Base-by-base conservation (phyloP, 2,113 vertebrate genomes). In the Henicopernis longicauda region DNA sequence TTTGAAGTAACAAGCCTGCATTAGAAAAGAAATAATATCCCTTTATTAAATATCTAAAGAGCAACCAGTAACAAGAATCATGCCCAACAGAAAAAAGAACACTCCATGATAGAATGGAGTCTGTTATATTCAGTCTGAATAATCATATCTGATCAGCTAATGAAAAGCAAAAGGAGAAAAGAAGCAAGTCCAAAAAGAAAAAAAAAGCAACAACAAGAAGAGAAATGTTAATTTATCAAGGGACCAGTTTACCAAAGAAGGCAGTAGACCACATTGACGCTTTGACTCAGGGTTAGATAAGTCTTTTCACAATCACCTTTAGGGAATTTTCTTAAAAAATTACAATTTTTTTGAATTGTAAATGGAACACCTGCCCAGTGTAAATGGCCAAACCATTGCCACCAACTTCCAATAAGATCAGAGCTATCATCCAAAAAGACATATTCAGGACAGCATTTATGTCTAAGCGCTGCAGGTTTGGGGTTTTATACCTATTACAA, bases 401-500 rank as follows among this genome's bases (percentile, higher is more conserved):
- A 94, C 11, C 17, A 83, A 23, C 6, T 86, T 95, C 9, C 57
- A 82, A 32, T 2, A 82, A 55, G 2, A 34, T 63, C 58, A 77
- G 19, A 50, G 10, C 26, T 73, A 32, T 67, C 18, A 55, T 13
- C 23, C 36, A 40, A 44, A 73, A 84, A 62, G 8, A 34, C 8
- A 20, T 50, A 47, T 31, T 81, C 25, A 62, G 47, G 42, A 54
- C 13, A 71, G 2, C 1, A 36, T 57, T 67, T 61, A 20, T 19
- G 21, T 55, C 3, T 47, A 85, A 54, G 14, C 57, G 27, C 16
- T 91, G 31, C 23, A 65, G 10, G 8, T 58, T 50, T 59, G 29
- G 3, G 10, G 2, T n/a, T 5, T 65, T 26, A 29, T 2, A 16
- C 2, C 22, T 2, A 50, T 16, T 11, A 36, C 47, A 38, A 40